These are phyloP conservation scores for Eudyptes chrysolophus DNA, from an alignment of 2,113 vertebrate species.

Conservation along the genomic window DNA sequence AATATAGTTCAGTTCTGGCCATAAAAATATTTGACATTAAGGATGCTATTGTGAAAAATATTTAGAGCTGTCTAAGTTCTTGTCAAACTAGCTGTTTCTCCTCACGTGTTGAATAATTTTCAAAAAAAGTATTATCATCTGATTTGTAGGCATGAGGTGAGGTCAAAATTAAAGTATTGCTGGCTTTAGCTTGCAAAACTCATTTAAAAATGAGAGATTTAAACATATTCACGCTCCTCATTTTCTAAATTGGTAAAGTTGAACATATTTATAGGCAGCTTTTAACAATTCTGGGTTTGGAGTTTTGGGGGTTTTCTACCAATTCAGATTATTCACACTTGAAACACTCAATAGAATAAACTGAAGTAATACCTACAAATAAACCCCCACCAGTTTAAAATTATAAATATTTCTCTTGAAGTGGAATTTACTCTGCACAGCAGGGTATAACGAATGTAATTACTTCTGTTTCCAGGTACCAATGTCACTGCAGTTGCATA, in stretches of 20 bases:
- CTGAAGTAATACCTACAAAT: constrained; percentile 47
- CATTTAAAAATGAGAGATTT: constrained; percentile 45
- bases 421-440: constrained; percentile 56
- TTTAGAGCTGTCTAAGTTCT: constrained; percentile 51
- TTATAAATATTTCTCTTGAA: constrained; percentile 52
- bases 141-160: constrained; percentile 35
- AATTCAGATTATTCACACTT: constrained; percentile 50
- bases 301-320: constrained; percentile 39
- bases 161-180: constrained; percentile 22
- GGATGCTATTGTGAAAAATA: constrained; percentile 57
- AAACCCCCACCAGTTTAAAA: constrained; percentile 43
- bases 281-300: constrained; percentile 41
- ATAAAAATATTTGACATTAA: constrained; percentile 72
- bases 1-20: constrained; percentile 83
- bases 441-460: constrained; percentile 58
- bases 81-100: constrained; percentile 37
- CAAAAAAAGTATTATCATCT: constrained; percentile 20
- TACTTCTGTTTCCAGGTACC: constrained; percentile 66
- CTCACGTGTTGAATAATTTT: constrained; percentile 11
- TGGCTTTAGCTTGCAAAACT: constrained; percentile 52
- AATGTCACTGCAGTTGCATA: constrained; percentile 64
- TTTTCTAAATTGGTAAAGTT: constrained; percentile 44
- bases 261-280: constrained; percentile 53
- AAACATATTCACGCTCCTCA: background rate
- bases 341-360: constrained; percentile 55